Evolutionary conservation across 1,140 invertebrate species (phyloP), one percentile per base, ranked within the genome.

Genomic region (Ylistrum balloti): DNA sequence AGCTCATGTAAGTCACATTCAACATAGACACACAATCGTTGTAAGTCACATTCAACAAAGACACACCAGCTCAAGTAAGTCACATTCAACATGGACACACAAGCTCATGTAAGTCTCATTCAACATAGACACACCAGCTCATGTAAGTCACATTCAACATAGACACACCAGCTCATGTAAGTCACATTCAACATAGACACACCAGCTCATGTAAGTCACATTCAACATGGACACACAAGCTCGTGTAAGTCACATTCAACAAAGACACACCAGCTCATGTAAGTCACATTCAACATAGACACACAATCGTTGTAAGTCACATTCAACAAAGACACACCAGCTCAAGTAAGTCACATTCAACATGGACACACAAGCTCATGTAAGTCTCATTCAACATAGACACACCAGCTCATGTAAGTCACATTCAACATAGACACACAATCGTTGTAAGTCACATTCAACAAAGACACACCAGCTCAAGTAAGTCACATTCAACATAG

Each of bases 351-450:
- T 38, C 5, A 38, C 35, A 38, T 13, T 38, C 35, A 38, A 38
- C 35, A 38, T 38, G 35, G 13, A 13, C 35, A 38, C 35, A 38
- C 35, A 38, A n/a, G n/a, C n/a, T n/a, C n/a, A n/a, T n/a, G n/a
- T n/a, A n/a, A n/a, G n/a, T n/a, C n/a, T n/a, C n/a, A n/a, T n/a
- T n/a, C n/a, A n/a, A n/a, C n/a, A n/a, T n/a, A n/a, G n/a, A n/a
- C n/a, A n/a, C n/a, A n/a, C n/a, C 99, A 99, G 97, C 96, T 99
- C 86, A 97, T 99, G 28, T 99, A 99, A 91, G 99, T 99, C 95
- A 99, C 99, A 95, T 97, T 99, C 3, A 99, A 99, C 96, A 99
- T 99, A 96, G 99, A 99, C 95, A 99, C 99, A 41, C 98, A 99
- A 85, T 96, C 98, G 92, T 98, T 93, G 56, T 74, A 74, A 74